phyloP scores from a whole-genome alignment of 2,113 vertebrate species.

The Ceyx margarethae region DNA sequence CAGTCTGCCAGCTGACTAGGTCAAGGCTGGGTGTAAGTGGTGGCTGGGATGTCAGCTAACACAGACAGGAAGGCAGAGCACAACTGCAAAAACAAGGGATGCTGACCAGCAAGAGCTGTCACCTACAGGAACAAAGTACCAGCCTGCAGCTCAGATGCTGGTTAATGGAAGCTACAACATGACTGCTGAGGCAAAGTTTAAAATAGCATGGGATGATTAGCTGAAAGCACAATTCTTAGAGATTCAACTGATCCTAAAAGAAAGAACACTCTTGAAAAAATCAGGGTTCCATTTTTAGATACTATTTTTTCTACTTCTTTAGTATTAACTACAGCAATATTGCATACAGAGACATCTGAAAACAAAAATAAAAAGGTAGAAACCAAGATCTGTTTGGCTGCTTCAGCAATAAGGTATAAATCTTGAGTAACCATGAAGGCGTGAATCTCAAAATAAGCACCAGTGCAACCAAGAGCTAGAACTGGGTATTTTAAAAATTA shows the following conservation, averaged over 20 bases:
- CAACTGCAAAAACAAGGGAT: neutral
- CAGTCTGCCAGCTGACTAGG: neutral
- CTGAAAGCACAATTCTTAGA: neutral
- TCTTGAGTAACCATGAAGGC: neutral
- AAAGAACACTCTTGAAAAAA: neutral
- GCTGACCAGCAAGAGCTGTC: neutral
- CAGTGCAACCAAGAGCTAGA: neutral
- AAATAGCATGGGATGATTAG: neutral
- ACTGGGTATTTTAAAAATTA: neutral
- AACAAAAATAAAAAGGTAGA: neutral
- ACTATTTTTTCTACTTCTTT: neutral
- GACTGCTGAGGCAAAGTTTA: neutral
- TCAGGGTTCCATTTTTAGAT: neutral
- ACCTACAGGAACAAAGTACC: neutral
- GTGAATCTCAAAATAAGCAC: neutral
- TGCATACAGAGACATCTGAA: neutral
- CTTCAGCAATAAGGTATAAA: neutral
- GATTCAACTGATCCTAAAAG: neutral
- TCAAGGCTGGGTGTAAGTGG: rapidly evolving
- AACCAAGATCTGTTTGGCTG: neutral
- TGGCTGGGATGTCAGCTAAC: neutral
- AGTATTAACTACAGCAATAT: neutral
- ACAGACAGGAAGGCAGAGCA: neutral
- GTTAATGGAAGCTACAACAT: neutral
- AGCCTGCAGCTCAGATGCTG: neutral